phyloP scores from a whole-genome alignment of 2,113 vertebrate genomes.

The Alaudala cheleensis region DNA sequence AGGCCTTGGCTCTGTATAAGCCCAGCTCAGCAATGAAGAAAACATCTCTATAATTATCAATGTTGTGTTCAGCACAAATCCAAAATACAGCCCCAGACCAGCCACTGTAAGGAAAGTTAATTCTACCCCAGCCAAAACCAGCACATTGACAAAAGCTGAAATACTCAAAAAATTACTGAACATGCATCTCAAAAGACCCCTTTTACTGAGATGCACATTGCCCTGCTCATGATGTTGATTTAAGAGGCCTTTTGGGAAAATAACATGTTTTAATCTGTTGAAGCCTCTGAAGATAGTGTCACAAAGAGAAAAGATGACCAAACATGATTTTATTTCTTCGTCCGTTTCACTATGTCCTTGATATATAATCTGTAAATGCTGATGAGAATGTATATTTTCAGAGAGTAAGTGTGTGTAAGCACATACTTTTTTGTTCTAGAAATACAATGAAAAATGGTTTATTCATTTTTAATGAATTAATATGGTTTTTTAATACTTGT shows the following conservation, averaged over 20 bases:
- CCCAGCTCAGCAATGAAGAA: background rate
- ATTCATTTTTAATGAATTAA: background rate
- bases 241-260: background rate
- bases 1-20: background rate
- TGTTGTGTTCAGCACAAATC: background rate
- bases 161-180: background rate
- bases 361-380: background rate
- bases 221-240: background rate
- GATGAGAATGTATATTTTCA: background rate
- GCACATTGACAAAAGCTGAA: background rate
- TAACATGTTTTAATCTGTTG: background rate
- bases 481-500: background rate
- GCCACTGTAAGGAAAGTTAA: background rate
- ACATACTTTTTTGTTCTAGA: background rate
- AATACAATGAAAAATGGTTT: background rate
- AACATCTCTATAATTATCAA: background rate
- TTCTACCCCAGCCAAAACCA: background rate
- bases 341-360: background rate
- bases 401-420: background rate
- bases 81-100: accelerated
- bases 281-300: background rate
- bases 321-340: background rate
- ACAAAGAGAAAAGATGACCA: background rate
- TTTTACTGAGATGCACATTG: background rate
- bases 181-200: background rate